Conservation (phyloP, 92 coral and sea anemone genomes). For the Zoanthus gigantus region DNA sequence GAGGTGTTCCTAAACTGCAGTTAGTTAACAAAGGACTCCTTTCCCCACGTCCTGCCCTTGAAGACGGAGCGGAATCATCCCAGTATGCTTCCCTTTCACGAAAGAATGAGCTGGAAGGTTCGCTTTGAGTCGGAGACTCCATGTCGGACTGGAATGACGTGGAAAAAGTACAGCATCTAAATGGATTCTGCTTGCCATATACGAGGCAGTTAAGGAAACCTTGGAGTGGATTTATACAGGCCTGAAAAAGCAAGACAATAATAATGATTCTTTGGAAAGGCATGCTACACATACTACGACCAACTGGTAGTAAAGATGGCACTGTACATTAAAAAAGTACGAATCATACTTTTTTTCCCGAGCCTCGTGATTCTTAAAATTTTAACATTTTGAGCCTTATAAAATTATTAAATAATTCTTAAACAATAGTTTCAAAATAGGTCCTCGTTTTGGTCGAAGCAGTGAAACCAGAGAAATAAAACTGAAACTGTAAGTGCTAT, state of each 20-base stretch:
- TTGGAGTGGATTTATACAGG: constrained; percentile 84
- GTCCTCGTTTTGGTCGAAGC: no score
- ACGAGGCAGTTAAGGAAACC: constrained; percentile 91
- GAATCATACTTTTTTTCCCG: no score
- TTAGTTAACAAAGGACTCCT: constrained; percentile 25
- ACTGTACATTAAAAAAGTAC: no score
- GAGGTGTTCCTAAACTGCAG: constrained; percentile 36
- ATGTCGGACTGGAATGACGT: neutral
- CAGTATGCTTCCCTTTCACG: constrained; percentile 26
- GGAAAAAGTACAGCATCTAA: constrained; percentile 31
- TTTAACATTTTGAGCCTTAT: no score
- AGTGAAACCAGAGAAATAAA: no score
- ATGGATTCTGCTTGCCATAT: constrained; percentile 74
- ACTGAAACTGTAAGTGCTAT: no score
- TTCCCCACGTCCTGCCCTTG: constrained; percentile 34
- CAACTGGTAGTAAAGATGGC: no score
- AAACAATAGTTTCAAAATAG: no score
- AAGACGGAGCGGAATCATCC: constrained; percentile 42
- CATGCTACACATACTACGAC: no score
- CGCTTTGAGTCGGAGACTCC: constrained; percentile 11
- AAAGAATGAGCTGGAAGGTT: constrained; percentile 31
- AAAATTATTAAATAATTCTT: no score
- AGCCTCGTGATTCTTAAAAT: no score
- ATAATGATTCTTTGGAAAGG: neutral
- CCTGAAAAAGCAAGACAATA: constrained; percentile 52